These are phyloP conservation scores for Cryptotis parvus DNA, from an alignment of 2,113 vertebrate species.

Conservation along the genomic window DNA sequence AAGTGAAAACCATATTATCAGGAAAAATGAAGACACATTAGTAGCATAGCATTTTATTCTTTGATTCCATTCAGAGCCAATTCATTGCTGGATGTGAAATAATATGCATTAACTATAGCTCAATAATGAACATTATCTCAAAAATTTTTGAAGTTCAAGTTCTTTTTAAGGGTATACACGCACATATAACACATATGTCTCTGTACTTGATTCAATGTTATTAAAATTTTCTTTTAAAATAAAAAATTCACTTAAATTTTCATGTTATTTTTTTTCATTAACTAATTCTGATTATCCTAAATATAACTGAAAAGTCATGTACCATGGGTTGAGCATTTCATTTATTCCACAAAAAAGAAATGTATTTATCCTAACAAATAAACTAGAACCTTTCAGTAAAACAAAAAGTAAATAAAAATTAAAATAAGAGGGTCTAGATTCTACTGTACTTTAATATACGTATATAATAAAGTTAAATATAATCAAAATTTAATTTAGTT, in stretches of 20 bases:
- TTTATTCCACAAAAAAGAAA: constrained; percentile 6
- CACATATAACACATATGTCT: neutral
- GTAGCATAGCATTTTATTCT: neutral
- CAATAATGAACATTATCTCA: constrained; percentile 39
- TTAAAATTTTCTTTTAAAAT: constrained; percentile 52
- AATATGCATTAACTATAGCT: neutral
- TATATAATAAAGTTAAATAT: constrained; percentile 58
- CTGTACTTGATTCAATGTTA: neutral
- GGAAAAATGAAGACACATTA: neutral
- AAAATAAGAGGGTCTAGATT: constrained; percentile 18
- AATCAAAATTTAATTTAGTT: constrained; percentile 51
- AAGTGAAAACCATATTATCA: neutral
- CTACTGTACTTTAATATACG: constrained; percentile 27
- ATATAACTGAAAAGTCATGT: constrained; percentile 47
- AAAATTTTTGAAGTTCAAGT: constrained; percentile 10
- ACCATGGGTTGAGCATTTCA: constrained; percentile 19
- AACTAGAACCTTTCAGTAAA: constrained; percentile 27
- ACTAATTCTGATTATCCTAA: neutral
- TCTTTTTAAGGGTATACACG: neutral
- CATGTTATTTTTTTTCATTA: constrained; percentile 47
- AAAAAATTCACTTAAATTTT: constrained; percentile 55
- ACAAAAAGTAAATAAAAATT: constrained; percentile 31
- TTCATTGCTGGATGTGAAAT: neutral
- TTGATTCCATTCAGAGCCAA: neutral
- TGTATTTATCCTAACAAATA: constrained; percentile 47